phyloP scores from a whole-genome alignment of 2,113 vertebrate genomes.

The Stegostoma tigrinum region DNA sequence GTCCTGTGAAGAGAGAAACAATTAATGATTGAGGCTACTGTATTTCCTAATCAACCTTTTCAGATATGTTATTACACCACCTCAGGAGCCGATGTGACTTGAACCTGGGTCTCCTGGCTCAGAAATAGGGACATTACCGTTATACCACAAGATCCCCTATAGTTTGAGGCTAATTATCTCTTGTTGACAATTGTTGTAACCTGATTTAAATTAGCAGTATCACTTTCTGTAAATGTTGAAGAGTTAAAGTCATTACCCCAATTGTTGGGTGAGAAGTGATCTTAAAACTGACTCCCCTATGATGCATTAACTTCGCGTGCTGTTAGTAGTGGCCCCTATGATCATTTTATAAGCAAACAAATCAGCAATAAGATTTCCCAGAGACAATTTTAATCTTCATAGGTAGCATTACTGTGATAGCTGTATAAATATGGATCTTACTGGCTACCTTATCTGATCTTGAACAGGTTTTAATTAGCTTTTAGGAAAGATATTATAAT shows the following conservation, averaged over 20 bases:
- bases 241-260: slow-evolving; percentile 6
- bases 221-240: background rate
- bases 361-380: background rate
- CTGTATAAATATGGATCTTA: background rate
- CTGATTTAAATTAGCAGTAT: slow-evolving; percentile 4
- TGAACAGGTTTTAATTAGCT: background rate
- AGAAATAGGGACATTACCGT: too few species aligned
- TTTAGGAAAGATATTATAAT: background rate
- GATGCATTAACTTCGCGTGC: background rate
- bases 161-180: background rate
- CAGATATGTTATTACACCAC: too few species aligned
- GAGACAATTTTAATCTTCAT: background rate
- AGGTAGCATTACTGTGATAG: background rate
- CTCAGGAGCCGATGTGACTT: too few species aligned
- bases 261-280: background rate
- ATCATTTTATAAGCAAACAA: background rate
- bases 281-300: background rate
- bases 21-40: background rate
- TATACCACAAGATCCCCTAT: too few species aligned
- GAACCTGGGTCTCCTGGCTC: too few species aligned
- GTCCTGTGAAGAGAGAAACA: background rate
- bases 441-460: background rate
- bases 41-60: too few species aligned
- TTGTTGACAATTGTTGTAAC: background rate
- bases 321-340: background rate